Evolutionary conservation across 1,140 invertebrate species (phyloP).

Genomic region (Diorhabda elongata): DNA sequence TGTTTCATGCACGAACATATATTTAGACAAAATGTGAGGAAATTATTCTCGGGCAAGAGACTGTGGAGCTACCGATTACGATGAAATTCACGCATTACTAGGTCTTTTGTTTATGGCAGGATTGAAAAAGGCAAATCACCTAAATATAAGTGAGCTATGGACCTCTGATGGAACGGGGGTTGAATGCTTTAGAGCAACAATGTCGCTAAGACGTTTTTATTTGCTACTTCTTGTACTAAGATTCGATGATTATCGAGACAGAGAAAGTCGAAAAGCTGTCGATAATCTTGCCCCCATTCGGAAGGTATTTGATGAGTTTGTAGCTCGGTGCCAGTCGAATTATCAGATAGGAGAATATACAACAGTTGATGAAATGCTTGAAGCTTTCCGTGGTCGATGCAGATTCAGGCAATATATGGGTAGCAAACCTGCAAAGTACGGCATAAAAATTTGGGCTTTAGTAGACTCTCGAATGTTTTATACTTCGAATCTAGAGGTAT

Average conservation of each 20-base stretch:
- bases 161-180: slow-evolving; percentile 44
- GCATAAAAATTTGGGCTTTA: slow-evolving; percentile 43
- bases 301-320: slow-evolving; percentile 27
- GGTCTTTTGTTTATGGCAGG: slow-evolving; percentile 22
- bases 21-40: slow-evolving; percentile 9
- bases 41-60: slow-evolving; percentile 14
- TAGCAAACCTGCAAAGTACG: slow-evolving; percentile 36
- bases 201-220: slow-evolving; percentile 50
- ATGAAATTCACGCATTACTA: slow-evolving; percentile 17
- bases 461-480: slow-evolving; percentile 12
- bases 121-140: slow-evolving; percentile 6
- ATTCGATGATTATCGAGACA: slow-evolving; percentile 47
- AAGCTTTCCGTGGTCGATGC: slow-evolving; percentile 23
- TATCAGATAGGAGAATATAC: slow-evolving; percentile 30
- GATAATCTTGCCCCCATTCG: slow-evolving; percentile 23
- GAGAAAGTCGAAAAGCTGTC: slow-evolving; percentile 34
- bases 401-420: slow-evolving; percentile 21
- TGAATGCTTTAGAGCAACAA: slow-evolving; percentile 46
- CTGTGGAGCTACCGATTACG: slow-evolving; percentile 12
- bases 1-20: slow-evolving; percentile 14
- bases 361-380: slow-evolving; percentile 25
- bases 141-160: slow-evolving; percentile 35
- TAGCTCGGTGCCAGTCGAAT: slow-evolving; percentile 24
- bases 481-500: slow-evolving; percentile 11
- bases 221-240: slow-evolving; percentile 49